Evolutionary conservation across 2,888 invertebrate species (phyloP), one percentile per base, ranked within the genome.

Genomic region (Lissonota sp.): DNA sequence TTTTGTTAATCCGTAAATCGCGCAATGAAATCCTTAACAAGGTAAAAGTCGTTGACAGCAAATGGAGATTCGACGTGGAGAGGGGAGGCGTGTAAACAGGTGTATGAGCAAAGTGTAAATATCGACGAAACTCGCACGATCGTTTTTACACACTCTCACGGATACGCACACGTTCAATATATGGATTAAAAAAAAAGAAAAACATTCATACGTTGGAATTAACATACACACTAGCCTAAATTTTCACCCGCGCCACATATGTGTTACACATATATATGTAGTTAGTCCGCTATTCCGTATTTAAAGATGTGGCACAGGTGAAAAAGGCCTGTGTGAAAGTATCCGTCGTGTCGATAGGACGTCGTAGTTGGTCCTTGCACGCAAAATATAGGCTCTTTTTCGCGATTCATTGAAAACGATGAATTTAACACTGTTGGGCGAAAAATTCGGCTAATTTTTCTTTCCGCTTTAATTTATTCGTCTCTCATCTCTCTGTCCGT

Each of bases 281-380:
- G 88, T 84, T 87, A 78, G 89, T 89, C 88, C 89, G 88, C 87
- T 91, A 89, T 89, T 89, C 86, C 86, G 88, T 90, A 91, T 92
- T 90, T 91, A 91, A 91, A 90, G 92, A 90, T 89, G 90, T 88
- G 85, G 87, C 88, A 87, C 86, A 83, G 84, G 86, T 87, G 86
- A 86, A 84, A 84, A 86, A 87, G 88, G 83, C 87, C 86, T 91
- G 89, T 91, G 91, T 91, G 92, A 92, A 92, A 92, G 92, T 92
- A 86, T 88, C 86, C 84, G 83, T 83, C 84, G 86, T 80, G 84
- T 85, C 79, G 88, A 85, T 79, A 76, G 74, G 78, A 75, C 71
- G 75, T 69, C 49, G 58, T 40, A 39, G 62, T 55, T 26, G 12
- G 51, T 39, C 53, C 53, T 51, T 51, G 10, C 39, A 60, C n/a